Evolutionary conservation across 2,888 invertebrate genomes (phyloP).

Genomic region (Drosophila paracracens): DNA sequence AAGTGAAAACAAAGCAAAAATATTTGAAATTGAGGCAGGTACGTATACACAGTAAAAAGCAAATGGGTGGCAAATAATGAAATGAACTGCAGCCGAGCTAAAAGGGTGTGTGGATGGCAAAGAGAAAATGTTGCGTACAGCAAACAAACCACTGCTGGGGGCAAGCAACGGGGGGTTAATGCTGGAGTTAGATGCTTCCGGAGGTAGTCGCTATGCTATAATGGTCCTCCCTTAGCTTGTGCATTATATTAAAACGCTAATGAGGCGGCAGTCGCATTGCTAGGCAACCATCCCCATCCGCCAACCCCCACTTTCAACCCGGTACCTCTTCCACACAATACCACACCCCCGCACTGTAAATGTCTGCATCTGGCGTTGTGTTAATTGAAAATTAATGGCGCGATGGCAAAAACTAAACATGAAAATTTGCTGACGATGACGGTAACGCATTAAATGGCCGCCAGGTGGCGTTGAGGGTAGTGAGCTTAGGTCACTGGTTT

Average conservation of each 20-base stretch:
- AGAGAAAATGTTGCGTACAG: conserved; percentile 40
- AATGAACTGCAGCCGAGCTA: conserved; percentile 66
- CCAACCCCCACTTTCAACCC: background rate
- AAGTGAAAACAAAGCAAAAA: conserved; percentile 25
- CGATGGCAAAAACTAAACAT: conserved; percentile 78
- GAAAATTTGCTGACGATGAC: conserved; percentile 69
- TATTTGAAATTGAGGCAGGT: conserved; percentile 57
- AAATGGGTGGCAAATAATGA: conserved; percentile 60
- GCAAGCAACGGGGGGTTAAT: background rate
- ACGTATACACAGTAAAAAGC: conserved; percentile 7
- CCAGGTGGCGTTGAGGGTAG: conserved; percentile 60
- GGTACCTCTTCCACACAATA: background rate
- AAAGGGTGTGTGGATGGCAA: background rate
- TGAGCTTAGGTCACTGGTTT: background rate
- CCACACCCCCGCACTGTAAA: conserved; percentile 2
- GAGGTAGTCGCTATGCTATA: conserved; percentile 19
- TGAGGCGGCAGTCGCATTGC: conserved; percentile 50
- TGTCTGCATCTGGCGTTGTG: conserved; percentile 72
- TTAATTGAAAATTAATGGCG: conserved; percentile 79
- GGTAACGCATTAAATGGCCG: conserved; percentile 38
- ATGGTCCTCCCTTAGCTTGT: conserved; percentile 58
- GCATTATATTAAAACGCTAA: conserved; percentile 65
- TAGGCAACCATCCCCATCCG: conserved; percentile 1
- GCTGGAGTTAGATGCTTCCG: background rate
- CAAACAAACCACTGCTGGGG: conserved; percentile 49